phyloP scores from a whole-genome alignment of 2,888 invertebrate genomes.

The Oligia fasciuncula region DNA sequence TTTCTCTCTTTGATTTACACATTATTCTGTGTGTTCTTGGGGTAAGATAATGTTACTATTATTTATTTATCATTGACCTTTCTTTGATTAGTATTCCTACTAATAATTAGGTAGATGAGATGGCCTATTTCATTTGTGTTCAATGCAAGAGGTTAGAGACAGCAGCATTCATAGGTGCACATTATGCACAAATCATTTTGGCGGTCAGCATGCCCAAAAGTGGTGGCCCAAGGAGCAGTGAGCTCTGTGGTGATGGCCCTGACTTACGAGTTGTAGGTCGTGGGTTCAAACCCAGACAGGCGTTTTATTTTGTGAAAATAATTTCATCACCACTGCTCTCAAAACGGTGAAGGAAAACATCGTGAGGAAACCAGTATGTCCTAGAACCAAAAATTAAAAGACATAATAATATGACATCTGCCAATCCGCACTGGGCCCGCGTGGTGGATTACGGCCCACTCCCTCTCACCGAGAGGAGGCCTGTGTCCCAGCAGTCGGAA shows the following conservation, averaged over 20 bases:
- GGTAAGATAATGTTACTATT: conserved; percentile 64
- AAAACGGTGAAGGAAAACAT: background rate
- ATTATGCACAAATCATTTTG: background rate
- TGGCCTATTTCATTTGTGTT: background rate
- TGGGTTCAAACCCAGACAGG: background rate
- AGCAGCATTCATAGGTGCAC: background rate
- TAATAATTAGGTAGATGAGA: background rate
- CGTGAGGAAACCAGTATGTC: background rate
- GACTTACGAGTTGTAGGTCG: background rate
- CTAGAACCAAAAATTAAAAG: background rate
- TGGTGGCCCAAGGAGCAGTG: background rate
- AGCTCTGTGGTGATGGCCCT: too few relatives aligned
- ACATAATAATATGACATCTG: background rate
- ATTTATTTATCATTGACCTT: background rate
- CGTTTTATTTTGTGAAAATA: background rate
- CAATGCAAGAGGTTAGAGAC: background rate
- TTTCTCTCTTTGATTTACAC: conserved; percentile 67
- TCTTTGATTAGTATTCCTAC: background rate
- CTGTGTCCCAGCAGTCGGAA: background rate
- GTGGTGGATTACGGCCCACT: background rate
- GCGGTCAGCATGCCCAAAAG: background rate
- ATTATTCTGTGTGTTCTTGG: conserved; percentile 74
- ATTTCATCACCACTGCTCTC: background rate
- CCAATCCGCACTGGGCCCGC: background rate
- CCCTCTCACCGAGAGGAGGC: background rate